Base-by-base conservation (phyloP, 2,888 invertebrate genomes). In the Yponomeuta sedellus region DNA sequence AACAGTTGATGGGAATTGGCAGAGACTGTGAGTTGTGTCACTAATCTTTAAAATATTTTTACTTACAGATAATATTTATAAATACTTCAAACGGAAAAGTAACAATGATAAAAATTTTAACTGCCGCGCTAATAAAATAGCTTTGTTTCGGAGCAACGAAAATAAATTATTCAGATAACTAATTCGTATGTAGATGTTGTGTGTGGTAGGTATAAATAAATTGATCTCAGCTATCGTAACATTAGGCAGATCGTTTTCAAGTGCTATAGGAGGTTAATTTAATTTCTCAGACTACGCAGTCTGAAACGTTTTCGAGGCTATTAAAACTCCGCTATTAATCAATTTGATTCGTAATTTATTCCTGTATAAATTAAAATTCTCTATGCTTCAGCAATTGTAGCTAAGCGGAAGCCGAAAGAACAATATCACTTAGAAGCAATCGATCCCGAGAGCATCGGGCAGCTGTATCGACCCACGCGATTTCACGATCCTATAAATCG, bases 401-500 rank as follows among this genome's bases (percentile, higher is more conserved):
- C 16, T 16, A 52, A 12, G 44, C 44, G 44, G 44, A 52, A 52
- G 44, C 44, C 16, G 44, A 16, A 16, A 52, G 16, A 52, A 16
- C 10, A 52, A 52, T 52, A 52, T 52, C 44, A 52, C 44, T 52
- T 52, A 52, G 16, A 52, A 12, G 16, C 44, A 52, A 52, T 52
- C 44, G 44, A 52, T 52, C 16, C 44, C 20, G 10, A 57, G 57
- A 57, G 20, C 20, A 57, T 57, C 19, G 19, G 20, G 58, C 58
- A 19, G 58, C 58, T 58, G n/a, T 19, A 22, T 20, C 19, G 10
- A n/a, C 77, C 76, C 72, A 72, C 71, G 70, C 72, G 68, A 76
- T 77, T 84, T 86, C 85, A 82, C 80, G 85, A 85, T 72, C 85
- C 72, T 73, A 79, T 81, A 82, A 80, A 83, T 84, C 81, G 82